These are phyloP conservation scores for Smutsia gigantea DNA, from an alignment of 2,797 vertebrate genomes.

Conservation along the genomic window DNA sequence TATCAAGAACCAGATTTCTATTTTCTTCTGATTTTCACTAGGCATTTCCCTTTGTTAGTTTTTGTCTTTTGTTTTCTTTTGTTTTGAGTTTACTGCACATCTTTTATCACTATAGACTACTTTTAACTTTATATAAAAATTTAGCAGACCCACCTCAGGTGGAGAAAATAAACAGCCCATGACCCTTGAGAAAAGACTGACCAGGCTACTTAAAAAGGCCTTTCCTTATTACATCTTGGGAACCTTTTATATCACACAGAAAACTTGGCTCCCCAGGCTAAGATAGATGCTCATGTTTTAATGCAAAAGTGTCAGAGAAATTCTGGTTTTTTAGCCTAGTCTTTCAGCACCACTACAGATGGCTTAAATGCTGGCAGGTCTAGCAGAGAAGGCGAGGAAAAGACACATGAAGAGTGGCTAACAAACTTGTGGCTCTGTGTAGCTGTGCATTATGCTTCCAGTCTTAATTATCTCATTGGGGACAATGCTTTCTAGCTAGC, in stretches of 20 bases:
- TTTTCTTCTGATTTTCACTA: constrained; percentile 9
- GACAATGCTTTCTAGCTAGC: background rate
- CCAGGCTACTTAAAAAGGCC: background rate
- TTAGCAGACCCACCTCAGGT: background rate
- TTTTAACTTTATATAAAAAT: background rate
- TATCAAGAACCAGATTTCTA: background rate
- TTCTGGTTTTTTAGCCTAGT: constrained; percentile 51
- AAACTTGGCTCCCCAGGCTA: background rate
- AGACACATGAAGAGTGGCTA: background rate
- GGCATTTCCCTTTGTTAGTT: background rate
- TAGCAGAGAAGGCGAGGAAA: background rate
- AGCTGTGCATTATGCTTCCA: background rate
- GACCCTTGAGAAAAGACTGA: background rate
- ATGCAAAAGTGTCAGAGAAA: constrained; percentile 53
- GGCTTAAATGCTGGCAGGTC: background rate
- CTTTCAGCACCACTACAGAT: constrained; percentile 10
- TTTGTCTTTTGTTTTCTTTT: background rate
- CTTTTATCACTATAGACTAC: background rate
- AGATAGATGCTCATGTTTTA: constrained; percentile 61
- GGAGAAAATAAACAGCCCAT: background rate
- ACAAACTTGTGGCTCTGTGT: background rate
- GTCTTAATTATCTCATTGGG: constrained; percentile 40
- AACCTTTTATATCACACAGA: background rate
- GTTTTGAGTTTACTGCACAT: background rate
- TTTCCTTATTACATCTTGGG: background rate